phyloP scores from a whole-genome alignment of 2,888 invertebrate genomes.

The Archips xylosteana region DNA sequence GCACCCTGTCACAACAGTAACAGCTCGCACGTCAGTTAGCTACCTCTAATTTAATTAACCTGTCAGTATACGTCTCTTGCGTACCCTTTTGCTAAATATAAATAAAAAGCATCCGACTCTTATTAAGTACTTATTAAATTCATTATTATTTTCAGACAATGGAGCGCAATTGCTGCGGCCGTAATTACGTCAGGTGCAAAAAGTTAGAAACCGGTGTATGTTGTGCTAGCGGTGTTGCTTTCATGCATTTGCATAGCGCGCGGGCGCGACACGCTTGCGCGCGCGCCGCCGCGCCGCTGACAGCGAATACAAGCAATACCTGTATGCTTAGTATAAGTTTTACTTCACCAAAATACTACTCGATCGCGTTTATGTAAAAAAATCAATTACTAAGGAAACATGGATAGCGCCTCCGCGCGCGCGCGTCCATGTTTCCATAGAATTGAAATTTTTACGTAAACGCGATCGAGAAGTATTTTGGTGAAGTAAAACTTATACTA shows the following conservation, averaged over 20 bases:
- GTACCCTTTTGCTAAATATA: too few relatives aligned
- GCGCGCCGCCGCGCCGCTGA: constrained; percentile 46
- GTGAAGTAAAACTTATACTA: too few relatives aligned
- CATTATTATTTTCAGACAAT: constrained; percentile 36
- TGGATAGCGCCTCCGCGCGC: too few relatives aligned
- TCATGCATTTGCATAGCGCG: constrained; percentile 66
- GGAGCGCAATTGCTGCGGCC: constrained; percentile 17
- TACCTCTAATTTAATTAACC: background rate
- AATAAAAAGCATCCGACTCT: background rate
- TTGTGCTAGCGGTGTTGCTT: constrained; percentile 63
- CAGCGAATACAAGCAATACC: background rate
- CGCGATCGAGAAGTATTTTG: too few relatives aligned
- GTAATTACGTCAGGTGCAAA: constrained; percentile 54
- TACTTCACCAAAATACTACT: too few relatives aligned
- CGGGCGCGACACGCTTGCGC: constrained; percentile 44
- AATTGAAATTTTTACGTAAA: too few relatives aligned
- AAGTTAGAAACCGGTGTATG: constrained; percentile 54
- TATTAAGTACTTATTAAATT: constrained; percentile 25
- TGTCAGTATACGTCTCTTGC: constrained; percentile 1
- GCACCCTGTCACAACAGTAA: background rate
- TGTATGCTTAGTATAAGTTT: too few relatives aligned
- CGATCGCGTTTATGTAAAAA: too few relatives aligned
- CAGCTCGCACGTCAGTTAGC: background rate
- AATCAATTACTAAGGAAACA: too few relatives aligned
- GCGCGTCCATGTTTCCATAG: too few relatives aligned